Percentiles rank a stretch among this genome's conserved stretches.
Evolutionary conservation across 92 coral and sea anemone species (phyloP).

Genomic region (Palythoa caribaeorum): DNA sequence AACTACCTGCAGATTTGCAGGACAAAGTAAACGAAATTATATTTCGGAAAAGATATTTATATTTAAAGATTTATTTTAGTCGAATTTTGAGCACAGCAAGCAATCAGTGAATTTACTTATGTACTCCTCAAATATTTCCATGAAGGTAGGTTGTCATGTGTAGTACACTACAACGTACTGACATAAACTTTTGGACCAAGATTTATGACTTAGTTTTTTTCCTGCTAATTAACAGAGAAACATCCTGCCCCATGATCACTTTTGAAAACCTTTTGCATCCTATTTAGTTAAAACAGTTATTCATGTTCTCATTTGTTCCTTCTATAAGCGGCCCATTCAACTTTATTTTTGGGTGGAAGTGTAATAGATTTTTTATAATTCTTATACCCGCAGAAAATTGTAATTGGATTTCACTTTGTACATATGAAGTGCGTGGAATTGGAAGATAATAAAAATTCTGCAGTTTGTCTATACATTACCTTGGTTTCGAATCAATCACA

Average conservation of each 20-base stretch:
- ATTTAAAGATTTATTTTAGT: neutral
- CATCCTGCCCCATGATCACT: too few species aligned
- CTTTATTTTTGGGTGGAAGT: neutral
- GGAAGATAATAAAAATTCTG: too few species aligned
- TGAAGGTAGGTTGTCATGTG: slow-evolving; percentile 11
- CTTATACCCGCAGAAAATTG: neutral
- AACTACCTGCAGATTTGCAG: neutral
- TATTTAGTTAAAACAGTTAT: too few species aligned
- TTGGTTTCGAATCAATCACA: neutral
- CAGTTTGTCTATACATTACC: neutral
- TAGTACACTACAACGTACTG: neutral
- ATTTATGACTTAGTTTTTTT: too few species aligned
- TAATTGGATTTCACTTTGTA: neutral
- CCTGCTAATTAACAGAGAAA: too few species aligned
- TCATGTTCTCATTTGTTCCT: neutral
- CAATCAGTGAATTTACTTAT: neutral
- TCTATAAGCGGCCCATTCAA: neutral
- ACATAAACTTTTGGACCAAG: neutral
- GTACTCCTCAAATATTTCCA: neutral
- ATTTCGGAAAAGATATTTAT: neutral
- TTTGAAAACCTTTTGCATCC: too few species aligned
- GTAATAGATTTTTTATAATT: neutral
- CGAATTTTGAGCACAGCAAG: neutral
- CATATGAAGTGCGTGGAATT: too few species aligned
- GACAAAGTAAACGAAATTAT: neutral